These are phyloP conservation scores for Leptura quadrifasciata DNA, from an alignment of 2,888 invertebrate genomes.

Conservation along the genomic window DNA sequence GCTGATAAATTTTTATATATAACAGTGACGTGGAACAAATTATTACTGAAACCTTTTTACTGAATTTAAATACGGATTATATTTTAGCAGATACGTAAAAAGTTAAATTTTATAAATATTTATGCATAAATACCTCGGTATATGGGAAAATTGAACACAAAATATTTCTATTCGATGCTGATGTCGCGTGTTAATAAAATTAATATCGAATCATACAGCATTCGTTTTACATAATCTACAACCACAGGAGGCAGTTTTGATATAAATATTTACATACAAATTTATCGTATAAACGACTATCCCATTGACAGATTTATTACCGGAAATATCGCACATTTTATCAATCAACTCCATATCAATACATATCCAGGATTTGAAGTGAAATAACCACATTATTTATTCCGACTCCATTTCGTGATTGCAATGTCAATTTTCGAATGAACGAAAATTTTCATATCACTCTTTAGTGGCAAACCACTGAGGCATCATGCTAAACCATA, in stretches of 20 bases:
- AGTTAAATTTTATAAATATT: no score
- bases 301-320: conserved; percentile 22
- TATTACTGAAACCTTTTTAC: no score
- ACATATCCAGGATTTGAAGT: conserved; percentile 31
- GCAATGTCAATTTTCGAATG: conserved; percentile 40
- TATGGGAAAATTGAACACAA: no score
- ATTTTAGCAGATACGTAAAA: no score
- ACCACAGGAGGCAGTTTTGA: not conserved
- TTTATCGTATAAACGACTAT: conserved; percentile 5
- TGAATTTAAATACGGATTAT: no score
- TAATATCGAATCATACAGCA: not conserved
- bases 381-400: conserved; percentile 46
- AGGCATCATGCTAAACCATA: conserved; percentile 30
- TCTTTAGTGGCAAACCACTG: conserved; percentile 30
- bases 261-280: conserved; percentile 1
- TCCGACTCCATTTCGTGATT: conserved; percentile 39
- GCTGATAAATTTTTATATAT: no score
- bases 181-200: not conserved
- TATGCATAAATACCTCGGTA: no score
- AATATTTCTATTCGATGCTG: no score
- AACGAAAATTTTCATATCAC: conserved; percentile 41
- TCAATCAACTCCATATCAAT: conserved; percentile 30
- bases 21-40: no score
- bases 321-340: conserved; percentile 28
- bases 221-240: not conserved